phyloP scores from a whole-genome alignment of 64 coral and sea anemone species.

The Montipora sp. region DNA sequence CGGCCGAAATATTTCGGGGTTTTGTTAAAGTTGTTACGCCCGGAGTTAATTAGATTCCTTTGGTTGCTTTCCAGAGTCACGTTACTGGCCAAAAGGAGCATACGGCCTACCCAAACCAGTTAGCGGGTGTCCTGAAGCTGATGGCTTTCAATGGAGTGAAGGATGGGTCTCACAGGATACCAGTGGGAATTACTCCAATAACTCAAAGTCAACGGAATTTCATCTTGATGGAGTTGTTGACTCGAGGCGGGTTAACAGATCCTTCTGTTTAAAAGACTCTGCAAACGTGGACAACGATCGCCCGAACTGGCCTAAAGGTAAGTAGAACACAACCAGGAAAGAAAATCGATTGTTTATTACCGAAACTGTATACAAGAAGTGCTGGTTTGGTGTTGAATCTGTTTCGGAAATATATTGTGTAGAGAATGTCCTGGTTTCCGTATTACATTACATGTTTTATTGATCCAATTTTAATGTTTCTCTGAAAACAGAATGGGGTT shows the following conservation, averaged over 20 bases:
- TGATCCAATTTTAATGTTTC: too few species aligned
- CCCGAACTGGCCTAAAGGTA: slow-evolving; percentile 13
- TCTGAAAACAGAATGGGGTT: too few species aligned
- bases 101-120: slow-evolving; percentile 46
- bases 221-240: slow-evolving; percentile 34
- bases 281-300: not conserved
- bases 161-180: slow-evolving; percentile 63
- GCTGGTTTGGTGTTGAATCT: too few species aligned
- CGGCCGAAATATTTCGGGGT: too few species aligned
- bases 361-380: too few species aligned
- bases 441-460: too few species aligned
- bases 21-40: too few species aligned
- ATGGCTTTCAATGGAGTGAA: slow-evolving; percentile 18
- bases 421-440: too few species aligned
- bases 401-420: too few species aligned
- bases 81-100: slow-evolving; percentile 10
- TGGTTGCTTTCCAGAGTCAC: not conserved
- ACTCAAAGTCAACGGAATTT: not conserved
- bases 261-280: slow-evolving; percentile 40
- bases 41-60: too few species aligned
- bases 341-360: too few species aligned
- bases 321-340: too few species aligned
- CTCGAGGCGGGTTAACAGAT: slow-evolving; percentile 15
- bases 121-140: slow-evolving; percentile 21
- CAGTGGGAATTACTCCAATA: not conserved